Conservation (phyloP, 2,797 vertebrate genomes). For the Eptatretus atami region DNA sequence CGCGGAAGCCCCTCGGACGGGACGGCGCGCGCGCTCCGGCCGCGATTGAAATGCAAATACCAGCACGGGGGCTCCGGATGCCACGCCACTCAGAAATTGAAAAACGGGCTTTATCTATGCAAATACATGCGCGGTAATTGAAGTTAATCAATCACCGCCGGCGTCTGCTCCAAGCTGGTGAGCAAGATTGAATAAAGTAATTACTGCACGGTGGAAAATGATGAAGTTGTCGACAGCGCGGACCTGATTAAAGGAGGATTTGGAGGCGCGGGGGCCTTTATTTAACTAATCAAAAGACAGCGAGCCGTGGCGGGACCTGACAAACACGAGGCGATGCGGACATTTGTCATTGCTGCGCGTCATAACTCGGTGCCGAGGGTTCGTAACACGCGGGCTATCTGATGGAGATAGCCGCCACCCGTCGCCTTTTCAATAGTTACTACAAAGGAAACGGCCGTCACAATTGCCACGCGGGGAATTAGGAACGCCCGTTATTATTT, state of each 20-base stretch:
- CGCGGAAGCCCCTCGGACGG: constrained; percentile 43
- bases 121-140: constrained; percentile 99
- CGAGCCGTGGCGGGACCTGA: constrained; percentile 4
- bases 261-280: constrained; percentile 97
- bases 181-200: constrained; percentile 99
- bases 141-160: constrained; percentile 99
- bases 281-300: constrained; percentile 6
- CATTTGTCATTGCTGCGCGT: constrained; percentile 1
- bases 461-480: too few relatives aligned
- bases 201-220: constrained; percentile 99
- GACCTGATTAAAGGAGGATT: constrained; percentile 99
- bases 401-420: constrained; percentile 3
- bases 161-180: constrained; percentile 99
- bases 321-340: constrained; percentile 2
- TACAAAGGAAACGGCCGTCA: background rate
- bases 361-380: constrained; percentile 1
- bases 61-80: constrained; percentile 79
- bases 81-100: constrained; percentile 99
- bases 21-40: background rate
- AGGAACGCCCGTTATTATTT: too few relatives aligned
- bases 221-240: constrained; percentile 99
- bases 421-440: constrained; percentile 2
- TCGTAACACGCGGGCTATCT: constrained; percentile 3
- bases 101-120: constrained; percentile 99
- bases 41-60: constrained; percentile 99